Percentiles rank a stretch among this genome's conserved stretches.
These are phyloP conservation scores for Euphydryas editha DNA, from an alignment of 2,888 invertebrate genomes.

Conservation along the genomic window DNA sequence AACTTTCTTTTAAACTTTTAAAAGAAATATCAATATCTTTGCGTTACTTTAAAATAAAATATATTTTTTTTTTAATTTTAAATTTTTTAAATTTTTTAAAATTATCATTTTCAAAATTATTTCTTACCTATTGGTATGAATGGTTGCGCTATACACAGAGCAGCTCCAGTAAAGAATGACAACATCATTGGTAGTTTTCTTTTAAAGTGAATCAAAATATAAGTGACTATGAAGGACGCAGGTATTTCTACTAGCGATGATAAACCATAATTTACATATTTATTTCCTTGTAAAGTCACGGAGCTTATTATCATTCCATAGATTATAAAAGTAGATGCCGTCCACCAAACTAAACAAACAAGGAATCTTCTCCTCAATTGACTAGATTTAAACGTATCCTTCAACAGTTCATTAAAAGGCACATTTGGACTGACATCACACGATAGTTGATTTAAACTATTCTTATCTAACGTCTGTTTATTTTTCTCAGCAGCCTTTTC, in stretches of 20 bases:
- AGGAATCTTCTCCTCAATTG: conserved; percentile 62
- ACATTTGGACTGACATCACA: conserved; percentile 53
- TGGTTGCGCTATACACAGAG: conserved; percentile 83
- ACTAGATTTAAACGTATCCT: conserved; percentile 62
- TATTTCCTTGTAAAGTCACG: conserved; percentile 88
- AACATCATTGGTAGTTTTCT: conserved; percentile 81
- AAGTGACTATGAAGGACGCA: conserved; percentile 79
- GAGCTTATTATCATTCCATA: conserved; percentile 91
- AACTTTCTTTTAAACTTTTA: too few species aligned
- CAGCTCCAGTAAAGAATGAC: conserved; percentile 82
- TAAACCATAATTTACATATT: conserved; percentile 89
- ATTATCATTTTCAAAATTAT: not conserved
- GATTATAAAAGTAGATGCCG: conserved; percentile 89
- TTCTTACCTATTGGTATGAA: conserved; percentile 54
- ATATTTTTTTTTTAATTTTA: too few species aligned
- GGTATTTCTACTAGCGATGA: conserved; percentile 83
- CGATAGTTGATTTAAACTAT: conserved; percentile 55
- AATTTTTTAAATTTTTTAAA: not conserved
- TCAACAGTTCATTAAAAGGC: conserved; percentile 52
- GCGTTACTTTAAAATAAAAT: too few species aligned
- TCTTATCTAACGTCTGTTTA: conserved; percentile 59
- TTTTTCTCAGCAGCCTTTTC: conserved; percentile 83
- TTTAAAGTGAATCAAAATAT: conserved; percentile 76
- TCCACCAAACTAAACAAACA: conserved; percentile 73
- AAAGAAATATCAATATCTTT: too few species aligned